Base-by-base conservation (phyloP, 2,888 invertebrate genomes). In the Metalampra italica region DNA sequence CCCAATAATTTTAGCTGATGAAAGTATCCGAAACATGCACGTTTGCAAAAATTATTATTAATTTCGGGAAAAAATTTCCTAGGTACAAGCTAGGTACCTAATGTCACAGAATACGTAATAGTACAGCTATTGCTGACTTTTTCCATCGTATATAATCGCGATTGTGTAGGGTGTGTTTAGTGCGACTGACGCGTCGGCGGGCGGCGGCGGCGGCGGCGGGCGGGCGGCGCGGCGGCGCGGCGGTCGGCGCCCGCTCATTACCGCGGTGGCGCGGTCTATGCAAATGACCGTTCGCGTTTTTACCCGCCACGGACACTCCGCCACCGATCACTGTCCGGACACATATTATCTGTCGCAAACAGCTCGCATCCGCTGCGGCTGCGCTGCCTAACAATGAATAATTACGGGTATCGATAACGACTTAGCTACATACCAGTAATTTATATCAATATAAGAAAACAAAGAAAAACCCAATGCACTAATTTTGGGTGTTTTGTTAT, bases 271-370 rank as follows among this genome's bases (percentile, higher is more conserved):
- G 78, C 77, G 74, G 72, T 76, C 81, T 81, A 88, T 88, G 88
- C 76, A 88, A 89, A 89, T 87, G 82, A 82, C 75, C 75, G 68
- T 70, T 78, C 68, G 79, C 73, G 80, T 85, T 87, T 83, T 84
- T 81, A 73, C 79, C 70, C 72, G 71, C 76, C 32, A 36, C 76
- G 3, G 5, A 22, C 68, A 69, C 74, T 70, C 71, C 63, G 68
- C 77, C 74, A 76, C 80, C 71, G 78, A 81, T 79, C 79, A 75
- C 78, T 80, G 80, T 78, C 78, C 68, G 61, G 74, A 72, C 72
- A 71, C 76, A 79, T 78, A 84, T 84, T 84, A 79, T 78, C 74
- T 76, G 81, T 82, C 80, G 75, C 83, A 82, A 88, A 86, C 80
- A 70, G 76, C 87, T 82, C 68, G 70, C 81, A 86, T 87, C 88